Evolutionary conservation across 1,140 invertebrate genomes (phyloP), one percentile per base, ranked within the genome.

Genomic region (Physella acuta): DNA sequence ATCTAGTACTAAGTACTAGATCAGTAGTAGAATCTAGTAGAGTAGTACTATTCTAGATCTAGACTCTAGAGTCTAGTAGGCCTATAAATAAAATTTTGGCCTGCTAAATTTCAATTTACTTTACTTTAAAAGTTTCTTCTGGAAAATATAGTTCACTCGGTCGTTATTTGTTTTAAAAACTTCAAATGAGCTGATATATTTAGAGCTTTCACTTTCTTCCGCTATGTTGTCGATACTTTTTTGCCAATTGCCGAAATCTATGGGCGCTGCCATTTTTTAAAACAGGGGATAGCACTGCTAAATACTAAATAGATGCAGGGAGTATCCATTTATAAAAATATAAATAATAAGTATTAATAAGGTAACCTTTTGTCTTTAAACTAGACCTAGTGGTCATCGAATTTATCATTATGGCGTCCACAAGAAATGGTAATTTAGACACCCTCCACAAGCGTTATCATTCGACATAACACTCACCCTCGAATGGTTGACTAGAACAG

Each of bases 231-330:
- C 66, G 20, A 68, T 58, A 33, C 55, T 26, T 16, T 28, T 2
- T 30, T 68, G 66, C 66, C 66, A 68, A 39, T 68, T 68, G 0
- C 66, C 66, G 24, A 68, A 68, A 5, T 30, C 55, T 20, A 58
- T 59, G 56, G 66, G 11, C 5, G 56, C 55, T 31, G 55, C 66
- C 66, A 68, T 68, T 0, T 68, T 60, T 37, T 14, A 5, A 17
- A 4, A 58, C 39, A 11, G 20, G 20, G 53, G 53, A 11, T 5
- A 55, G 28, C 53, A 11, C 8, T 24, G 8, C 53, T 55, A 20
- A 55, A 24, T 30, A 24, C 24, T n/a, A n/a, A n/a, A n/a, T n/a
- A n/a, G n/a, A n/a, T n/a, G n/a, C n/a, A n/a, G n/a, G n/a, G n/a
- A n/a, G n/a, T n/a, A n/a, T n/a, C n/a, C n/a, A n/a, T n/a, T n/a